phyloP scores from a whole-genome alignment of 1,140 invertebrate genomes.

The Solen grandis region DNA sequence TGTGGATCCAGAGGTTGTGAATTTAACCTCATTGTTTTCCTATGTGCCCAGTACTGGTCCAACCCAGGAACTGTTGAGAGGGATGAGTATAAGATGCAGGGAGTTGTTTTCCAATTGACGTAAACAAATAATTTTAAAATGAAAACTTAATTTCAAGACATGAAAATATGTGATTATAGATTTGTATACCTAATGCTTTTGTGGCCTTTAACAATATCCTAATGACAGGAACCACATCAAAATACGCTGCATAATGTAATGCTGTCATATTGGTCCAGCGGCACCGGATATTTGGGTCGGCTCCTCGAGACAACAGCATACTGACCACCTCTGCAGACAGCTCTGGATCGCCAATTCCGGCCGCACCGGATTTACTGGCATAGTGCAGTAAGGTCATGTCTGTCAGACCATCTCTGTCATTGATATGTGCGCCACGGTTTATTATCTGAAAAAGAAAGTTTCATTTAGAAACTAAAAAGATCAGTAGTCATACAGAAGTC shows the following conservation, averaged over 20 bases:
- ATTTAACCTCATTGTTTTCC: too few species aligned
- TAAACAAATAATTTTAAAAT: too few species aligned
- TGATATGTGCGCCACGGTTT: conserved; percentile 81
- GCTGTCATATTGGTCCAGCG: conserved; percentile 84
- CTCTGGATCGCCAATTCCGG: conserved; percentile 82
- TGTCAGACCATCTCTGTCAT: conserved; percentile 83
- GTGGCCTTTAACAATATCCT: conserved; percentile 80
- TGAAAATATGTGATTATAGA: too few species aligned
- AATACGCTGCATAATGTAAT: conserved; percentile 84
- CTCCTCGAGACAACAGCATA: conserved; percentile 81
- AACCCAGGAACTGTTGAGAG: too few species aligned
- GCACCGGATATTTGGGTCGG: conserved; percentile 82
- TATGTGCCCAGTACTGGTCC: too few species aligned
- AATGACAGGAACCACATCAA: conserved; percentile 83
- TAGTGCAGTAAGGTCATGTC: conserved; percentile 84
- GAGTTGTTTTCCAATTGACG: too few species aligned
- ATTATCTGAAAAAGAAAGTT: conserved; percentile 80
- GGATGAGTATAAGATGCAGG: too few species aligned
- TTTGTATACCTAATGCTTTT: conserved; percentile 78
- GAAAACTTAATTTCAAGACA: too few species aligned
- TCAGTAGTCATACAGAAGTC: too few species aligned
- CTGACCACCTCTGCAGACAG: conserved; percentile 73
- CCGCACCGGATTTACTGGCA: conserved; percentile 83
- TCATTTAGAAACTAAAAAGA: too few species aligned
- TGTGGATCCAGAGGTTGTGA: too few species aligned